Evolutionary conservation across 2,888 invertebrate genomes (phyloP).

Genomic region (Orchestes rusci): DNA sequence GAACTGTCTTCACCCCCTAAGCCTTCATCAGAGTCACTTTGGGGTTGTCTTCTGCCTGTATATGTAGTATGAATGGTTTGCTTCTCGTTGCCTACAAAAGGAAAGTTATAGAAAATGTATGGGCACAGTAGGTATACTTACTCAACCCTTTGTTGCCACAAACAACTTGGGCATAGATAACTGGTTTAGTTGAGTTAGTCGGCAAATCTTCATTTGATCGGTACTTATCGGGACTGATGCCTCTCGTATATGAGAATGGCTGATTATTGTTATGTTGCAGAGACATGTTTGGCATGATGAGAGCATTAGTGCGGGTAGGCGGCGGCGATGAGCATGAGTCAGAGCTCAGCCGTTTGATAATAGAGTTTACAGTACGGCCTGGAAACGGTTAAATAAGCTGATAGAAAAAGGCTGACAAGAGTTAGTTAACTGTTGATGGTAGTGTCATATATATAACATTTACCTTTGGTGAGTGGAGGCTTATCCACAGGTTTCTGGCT

Average conservation of each 20-base stretch:
- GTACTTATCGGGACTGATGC: slow-evolving; percentile 44
- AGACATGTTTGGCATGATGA: slow-evolving; percentile 54
- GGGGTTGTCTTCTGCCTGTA: slow-evolving; percentile 45
- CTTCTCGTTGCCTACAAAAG: slow-evolving; percentile 33
- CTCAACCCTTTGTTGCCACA: slow-evolving; percentile 39
- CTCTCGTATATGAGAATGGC: slow-evolving; percentile 73
- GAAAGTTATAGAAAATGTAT: not conserved
- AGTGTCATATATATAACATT: no score
- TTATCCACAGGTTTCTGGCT: slow-evolving; percentile 65
- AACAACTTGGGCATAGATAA: slow-evolving; percentile 73
- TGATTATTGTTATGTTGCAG: slow-evolving; percentile 64
- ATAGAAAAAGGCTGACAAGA: not conserved
- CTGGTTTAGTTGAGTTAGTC: slow-evolving; percentile 44
- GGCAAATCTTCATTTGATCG: slow-evolving; percentile 35
- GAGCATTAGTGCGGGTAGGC: slow-evolving; percentile 49
- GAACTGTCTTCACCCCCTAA: slow-evolving; percentile 62
- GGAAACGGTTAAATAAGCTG: slow-evolving; percentile 2
- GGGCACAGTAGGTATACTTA: not conserved
- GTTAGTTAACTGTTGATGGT: no score
- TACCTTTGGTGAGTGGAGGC: slow-evolving; percentile 60
- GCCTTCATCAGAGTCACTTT: slow-evolving; percentile 74
- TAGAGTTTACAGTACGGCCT: slow-evolving; percentile 61
- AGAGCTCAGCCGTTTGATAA: slow-evolving; percentile 68
- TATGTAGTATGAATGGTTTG: slow-evolving; percentile 51
- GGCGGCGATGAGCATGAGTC: slow-evolving; percentile 62